A percentile compares a stretch with the other conserved stretches of the same genome.
These are phyloP conservation scores for Metallyticus violacea DNA, from an alignment of 2,888 invertebrate genomes.

Conservation along the genomic window DNA sequence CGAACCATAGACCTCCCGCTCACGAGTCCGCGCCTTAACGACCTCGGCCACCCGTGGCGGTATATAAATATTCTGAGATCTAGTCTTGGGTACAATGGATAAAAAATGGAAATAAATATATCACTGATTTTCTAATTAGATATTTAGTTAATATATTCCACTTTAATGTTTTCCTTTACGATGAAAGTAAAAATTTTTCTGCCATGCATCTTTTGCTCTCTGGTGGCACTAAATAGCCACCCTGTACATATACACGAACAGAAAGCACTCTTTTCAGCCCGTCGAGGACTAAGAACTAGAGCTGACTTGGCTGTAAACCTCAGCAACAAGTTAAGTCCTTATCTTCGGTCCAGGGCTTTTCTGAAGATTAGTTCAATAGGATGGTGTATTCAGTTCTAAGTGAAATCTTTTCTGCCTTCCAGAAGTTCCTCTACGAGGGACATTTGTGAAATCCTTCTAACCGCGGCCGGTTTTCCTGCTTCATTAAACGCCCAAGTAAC, in stretches of 20 bases:
- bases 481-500: neutral
- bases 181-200: too few species aligned
- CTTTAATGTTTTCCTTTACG: too few species aligned
- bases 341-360: neutral
- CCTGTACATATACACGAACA: neutral
- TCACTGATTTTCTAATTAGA: too few species aligned
- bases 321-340: neutral
- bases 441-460: neutral
- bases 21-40: too few species aligned
- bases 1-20: too few species aligned
- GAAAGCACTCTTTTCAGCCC: neutral
- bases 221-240: too few species aligned
- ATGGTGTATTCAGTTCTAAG: too few species aligned
- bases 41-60: too few species aligned
- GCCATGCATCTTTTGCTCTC: neutral
- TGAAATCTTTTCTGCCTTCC: neutral
- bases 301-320: neutral
- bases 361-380: neutral
- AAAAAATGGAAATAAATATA: too few species aligned
- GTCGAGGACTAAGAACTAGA: neutral
- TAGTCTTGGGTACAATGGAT: too few species aligned
- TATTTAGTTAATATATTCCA: too few species aligned
- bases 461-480: neutral
- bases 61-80: too few species aligned
- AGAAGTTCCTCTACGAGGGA: neutral